A percentile compares a stretch with the other conserved stretches of the same genome.
These are phyloP conservation scores for Trachelus troglodyta DNA, from an alignment of 2,888 invertebrate species.

Conservation along the genomic window DNA sequence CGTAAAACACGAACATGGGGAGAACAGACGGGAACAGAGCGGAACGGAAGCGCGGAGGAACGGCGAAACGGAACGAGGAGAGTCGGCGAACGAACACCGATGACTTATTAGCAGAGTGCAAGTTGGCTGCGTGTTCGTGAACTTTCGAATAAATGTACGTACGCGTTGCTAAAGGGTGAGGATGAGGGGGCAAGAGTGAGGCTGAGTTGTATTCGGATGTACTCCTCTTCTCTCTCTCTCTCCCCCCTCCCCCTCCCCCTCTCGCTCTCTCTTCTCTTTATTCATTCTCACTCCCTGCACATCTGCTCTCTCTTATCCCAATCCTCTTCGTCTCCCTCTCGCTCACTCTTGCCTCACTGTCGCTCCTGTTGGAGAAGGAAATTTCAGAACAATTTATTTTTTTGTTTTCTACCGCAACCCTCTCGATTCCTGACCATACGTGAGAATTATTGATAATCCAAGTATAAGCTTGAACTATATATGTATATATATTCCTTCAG, in stretches of 20 bases:
- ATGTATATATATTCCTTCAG: background rate
- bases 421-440: constrained; percentile 12
- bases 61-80: constrained; percentile 13
- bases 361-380: background rate
- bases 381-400: background rate
- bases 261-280: background rate
- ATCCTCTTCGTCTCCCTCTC: background rate
- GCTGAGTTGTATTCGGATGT: constrained; percentile 29
- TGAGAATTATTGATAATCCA: constrained; percentile 30
- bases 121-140: constrained; percentile 39
- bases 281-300: background rate
- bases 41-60: constrained; percentile 17
- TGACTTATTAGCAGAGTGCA: constrained; percentile 46
- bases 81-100: constrained; percentile 38
- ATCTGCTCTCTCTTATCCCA: background rate
- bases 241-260: background rate
- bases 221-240: constrained; percentile 22
- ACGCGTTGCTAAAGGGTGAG: constrained; percentile 18
- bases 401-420: background rate
- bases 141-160: constrained; percentile 44
- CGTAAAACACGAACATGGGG: constrained; percentile 24
- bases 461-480: background rate
- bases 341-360: constrained; percentile 11
- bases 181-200: background rate
- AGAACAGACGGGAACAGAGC: constrained; percentile 17